Evolutionary conservation across 2,797 vertebrate genomes (phyloP), one percentile per base, ranked within the genome.

Genomic region (Phalanger gymnotis): DNA sequence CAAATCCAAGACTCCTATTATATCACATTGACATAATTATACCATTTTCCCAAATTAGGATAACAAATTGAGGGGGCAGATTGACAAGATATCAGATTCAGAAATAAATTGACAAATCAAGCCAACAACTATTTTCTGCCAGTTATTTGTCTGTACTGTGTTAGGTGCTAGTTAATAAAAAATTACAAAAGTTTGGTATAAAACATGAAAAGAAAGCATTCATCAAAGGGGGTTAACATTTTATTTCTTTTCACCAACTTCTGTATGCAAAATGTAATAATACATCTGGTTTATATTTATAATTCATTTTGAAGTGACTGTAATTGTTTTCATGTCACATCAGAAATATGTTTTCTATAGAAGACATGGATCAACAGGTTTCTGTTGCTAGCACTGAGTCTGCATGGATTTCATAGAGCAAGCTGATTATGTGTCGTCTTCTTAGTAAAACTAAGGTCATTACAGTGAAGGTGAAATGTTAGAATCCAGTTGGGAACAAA

Each of bases 371-470:
- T 97, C 93, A 93, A 14, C 89, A 93, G 94, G 96, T 96, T 93
- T 90, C 95, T 94, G 91, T 96, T 97, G 94, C 97, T 95, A 90
- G 95, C 2, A 5, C 93, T 61, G 89, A 93, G 52, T 96, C 95
- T 96, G 73, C 92, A 91, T 94, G 91, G 93, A 96, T 96, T 96
- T 97, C 96, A 97, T 94, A 95, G 96, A 98, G 93, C 19, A 0
- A 96, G 96, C 95, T 94, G 97, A 95, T 95, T 94, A 93, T 93
- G 2, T 90, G 92, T 97, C 96, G 95, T 97, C 96, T 91, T 98
- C 95, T 95, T 96, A 95, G 95, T 53, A 95, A 97, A 97, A 96
- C 93, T 95, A 97, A 98, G 97, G 97, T 98, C 97, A 97, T 89
- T 90, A 54, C 90, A 94, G 94, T 93, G 97, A 98, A 98, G 97